Percentiles rank a stretch among this genome's conserved stretches.
Evolutionary conservation across 2,888 invertebrate species (phyloP).

Genomic region (Tiphia femorata): DNA sequence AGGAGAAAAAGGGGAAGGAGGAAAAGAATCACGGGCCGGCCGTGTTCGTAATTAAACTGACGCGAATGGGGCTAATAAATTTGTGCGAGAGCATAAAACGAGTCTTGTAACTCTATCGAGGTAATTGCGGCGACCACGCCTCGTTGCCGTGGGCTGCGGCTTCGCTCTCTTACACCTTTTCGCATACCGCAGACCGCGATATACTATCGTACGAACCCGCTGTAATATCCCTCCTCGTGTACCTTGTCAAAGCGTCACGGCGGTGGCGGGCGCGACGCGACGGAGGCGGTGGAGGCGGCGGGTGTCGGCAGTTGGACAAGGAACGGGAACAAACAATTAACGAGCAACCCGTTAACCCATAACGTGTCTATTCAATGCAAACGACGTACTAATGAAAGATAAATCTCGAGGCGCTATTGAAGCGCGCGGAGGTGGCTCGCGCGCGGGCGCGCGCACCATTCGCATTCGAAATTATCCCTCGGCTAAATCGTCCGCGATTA

Average conservation of each 20-base stretch:
- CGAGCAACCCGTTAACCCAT: conserved; percentile 51
- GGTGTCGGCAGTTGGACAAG: conserved; percentile 26
- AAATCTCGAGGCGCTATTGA: conserved; percentile 49
- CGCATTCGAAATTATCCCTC: too few species aligned
- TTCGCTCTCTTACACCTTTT: conserved; percentile 54
- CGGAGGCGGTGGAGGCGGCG: conserved; percentile 12
- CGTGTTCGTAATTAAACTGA: conserved; percentile 62
- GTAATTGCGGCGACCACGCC: conserved; percentile 64
- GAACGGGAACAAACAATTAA: conserved; percentile 61
- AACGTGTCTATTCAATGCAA: conserved; percentile 58
- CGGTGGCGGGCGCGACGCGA: conserved; percentile 25
- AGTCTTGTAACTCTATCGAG: conserved; percentile 65
- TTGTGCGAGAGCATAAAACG: conserved; percentile 59
- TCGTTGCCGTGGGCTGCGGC: conserved; percentile 53
- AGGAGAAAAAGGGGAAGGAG: conserved; percentile 10
- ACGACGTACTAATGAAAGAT: conserved; percentile 59
- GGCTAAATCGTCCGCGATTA: too few species aligned
- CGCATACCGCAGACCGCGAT: conserved; percentile 38
- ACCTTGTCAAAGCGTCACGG: conserved; percentile 52
- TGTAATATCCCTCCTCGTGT: conserved; percentile 45
- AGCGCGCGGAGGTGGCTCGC: too few species aligned
- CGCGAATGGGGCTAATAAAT: conserved; percentile 64
- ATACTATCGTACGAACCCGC: conserved; percentile 26
- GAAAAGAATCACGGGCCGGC: conserved; percentile 44
- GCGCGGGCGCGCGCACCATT: conserved; percentile 21